Evolutionary conservation across 2,113 vertebrate species (phyloP), one percentile per base, ranked within the genome.

Genomic region (Odontesthes bonariensis): DNA sequence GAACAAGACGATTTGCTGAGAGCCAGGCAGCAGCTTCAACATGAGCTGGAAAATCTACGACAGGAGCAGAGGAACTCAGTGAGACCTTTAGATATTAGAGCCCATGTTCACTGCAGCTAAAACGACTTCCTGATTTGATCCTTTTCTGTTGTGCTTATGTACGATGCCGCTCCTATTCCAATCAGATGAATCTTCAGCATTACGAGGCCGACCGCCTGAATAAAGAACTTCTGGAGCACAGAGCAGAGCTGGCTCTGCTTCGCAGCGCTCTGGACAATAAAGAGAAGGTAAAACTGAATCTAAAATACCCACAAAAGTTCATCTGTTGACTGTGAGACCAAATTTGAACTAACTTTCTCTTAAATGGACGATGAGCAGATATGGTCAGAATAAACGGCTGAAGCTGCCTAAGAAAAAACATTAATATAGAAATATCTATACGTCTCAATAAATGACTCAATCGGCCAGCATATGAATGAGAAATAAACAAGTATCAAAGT

Each of bases 11-110:
- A 98, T 0, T 51, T 95, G 46, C 93, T 95, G 69, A 86, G 88
- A 32, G 89, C 91, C 61, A 96, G 93, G 73, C 95, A 94, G 69
- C 96, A 96, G 59, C 86, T 97, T 22, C 91, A 95, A 57, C 93
- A 91, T 6, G 94, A 96, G 19, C 91, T 97, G 73, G 94, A 96
- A 61, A 87, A 77, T 0, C 72, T 96, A 1, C 94, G 86, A 1
- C 95, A 94, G 72, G 95, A 97, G 66, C 88, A 82, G n/a, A 74
- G 17, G 8, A 84, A 59, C n/a, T 19, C 9, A 85, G 93, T 94
- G 63, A 83, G 75, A 56, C 3, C 14, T 17, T 27, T 27, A 27
- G 27, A 27, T 27, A 27, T 27, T 27, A 27, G 27, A 27, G 27
- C 27, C 27, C 13, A 4, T 12, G 10, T 27, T 27, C 12, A 4